Conservation (phyloP, 2,113 vertebrate genomes). For the sheep (Ovis aries) region DNA sequence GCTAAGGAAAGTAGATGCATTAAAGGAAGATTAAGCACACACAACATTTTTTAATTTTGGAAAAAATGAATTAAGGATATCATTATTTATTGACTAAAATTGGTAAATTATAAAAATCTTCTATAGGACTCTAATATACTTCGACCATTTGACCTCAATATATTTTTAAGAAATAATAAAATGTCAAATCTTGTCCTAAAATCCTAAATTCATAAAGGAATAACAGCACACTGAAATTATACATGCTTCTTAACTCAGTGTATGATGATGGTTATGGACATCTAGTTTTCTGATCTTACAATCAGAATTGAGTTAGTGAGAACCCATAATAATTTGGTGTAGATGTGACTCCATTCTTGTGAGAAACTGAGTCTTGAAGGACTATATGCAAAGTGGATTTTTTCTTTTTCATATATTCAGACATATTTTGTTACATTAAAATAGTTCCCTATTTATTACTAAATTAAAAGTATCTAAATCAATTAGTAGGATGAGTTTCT, state of each 20-base stretch:
- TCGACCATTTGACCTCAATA: not conserved
- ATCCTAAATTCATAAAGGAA: not conserved
- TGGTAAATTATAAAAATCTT: not conserved
- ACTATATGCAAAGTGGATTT: not conserved
- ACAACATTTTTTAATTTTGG: not conserved
- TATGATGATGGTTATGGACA: not conserved
- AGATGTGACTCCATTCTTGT: not conserved
- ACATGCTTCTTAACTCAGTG: not conserved
- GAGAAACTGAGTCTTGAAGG: not conserved
- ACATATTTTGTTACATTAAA: not conserved
- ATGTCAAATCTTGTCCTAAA: not conserved
- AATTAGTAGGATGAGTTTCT: not conserved
- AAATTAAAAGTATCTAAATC: not conserved
- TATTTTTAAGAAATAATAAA: not conserved
- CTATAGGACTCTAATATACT: not conserved
- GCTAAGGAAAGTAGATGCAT: not conserved
- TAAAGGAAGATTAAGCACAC: not conserved
- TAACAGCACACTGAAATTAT: not conserved
- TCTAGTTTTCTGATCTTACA: not conserved
- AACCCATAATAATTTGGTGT: not conserved
- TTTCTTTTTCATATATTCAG: not conserved
- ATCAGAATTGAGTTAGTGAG: not conserved
- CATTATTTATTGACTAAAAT: constrained; percentile 2
- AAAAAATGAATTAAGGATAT: not conserved
- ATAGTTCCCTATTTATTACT: not conserved